Conservation (phyloP, 2,888 invertebrate species). For the Amiota communis region DNA sequence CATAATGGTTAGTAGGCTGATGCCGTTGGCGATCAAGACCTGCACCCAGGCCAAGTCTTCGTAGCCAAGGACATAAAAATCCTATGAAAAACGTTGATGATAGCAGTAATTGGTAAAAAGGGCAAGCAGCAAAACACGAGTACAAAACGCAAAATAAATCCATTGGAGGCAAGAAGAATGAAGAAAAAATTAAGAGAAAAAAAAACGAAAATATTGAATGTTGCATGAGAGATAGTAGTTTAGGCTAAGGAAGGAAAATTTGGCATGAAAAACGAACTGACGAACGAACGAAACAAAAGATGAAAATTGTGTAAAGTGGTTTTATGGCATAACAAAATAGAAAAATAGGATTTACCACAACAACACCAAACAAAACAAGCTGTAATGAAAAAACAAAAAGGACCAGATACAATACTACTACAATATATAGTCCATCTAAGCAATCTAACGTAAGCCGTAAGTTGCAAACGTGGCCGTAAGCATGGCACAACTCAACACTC, state of each 20-base stretch:
- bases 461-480: slow-evolving; percentile 24
- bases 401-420: background rate
- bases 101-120: slow-evolving; percentile 64
- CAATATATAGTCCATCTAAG: background rate
- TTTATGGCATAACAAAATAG: slow-evolving; percentile 67
- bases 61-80: slow-evolving; percentile 22
- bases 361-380: background rate
- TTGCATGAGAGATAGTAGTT: slow-evolving; percentile 13
- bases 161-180: background rate
- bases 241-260: slow-evolving; percentile 19
- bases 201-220: slow-evolving; percentile 31
- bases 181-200: background rate
- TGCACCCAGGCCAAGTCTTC: slow-evolving; percentile 24
- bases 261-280: background rate
- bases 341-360: slow-evolving; percentile 65
- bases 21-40: background rate
- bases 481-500: slow-evolving; percentile 9
- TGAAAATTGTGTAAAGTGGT: slow-evolving; percentile 68
- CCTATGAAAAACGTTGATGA: slow-evolving; percentile 31
- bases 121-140: slow-evolving; percentile 40
- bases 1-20: slow-evolving; percentile 17
- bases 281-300: slow-evolving; percentile 56
- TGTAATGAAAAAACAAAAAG: no score
- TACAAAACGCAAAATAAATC: no score
- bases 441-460: slow-evolving; percentile 21